Evolutionary conservation across 2,113 vertebrate genomes (phyloP).

Genomic region (Aldabrachelys gigantea): DNA sequence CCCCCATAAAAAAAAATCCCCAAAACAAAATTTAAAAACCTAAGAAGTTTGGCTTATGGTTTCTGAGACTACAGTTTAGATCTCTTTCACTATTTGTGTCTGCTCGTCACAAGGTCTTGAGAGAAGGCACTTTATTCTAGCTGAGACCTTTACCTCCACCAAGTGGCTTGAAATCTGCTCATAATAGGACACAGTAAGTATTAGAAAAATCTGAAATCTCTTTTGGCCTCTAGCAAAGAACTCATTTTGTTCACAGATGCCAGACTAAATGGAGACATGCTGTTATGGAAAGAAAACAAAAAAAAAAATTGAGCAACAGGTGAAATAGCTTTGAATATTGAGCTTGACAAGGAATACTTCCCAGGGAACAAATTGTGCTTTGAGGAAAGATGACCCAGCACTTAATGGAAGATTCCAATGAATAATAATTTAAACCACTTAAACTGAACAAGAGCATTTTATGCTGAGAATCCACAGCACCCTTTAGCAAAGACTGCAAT

Average conservation of each 20-base stretch:
- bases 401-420: conserved; percentile 45
- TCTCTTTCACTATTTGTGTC: background rate
- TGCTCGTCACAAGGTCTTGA: background rate
- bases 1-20: too few species aligned
- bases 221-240: background rate
- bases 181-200: background rate
- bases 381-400: conserved; percentile 11
- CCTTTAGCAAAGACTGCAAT: conserved; percentile 51
- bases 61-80: background rate
- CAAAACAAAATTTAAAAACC: background rate
- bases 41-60: background rate
- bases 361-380: conserved; percentile 18
- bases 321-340: background rate
- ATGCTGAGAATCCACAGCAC: conserved; percentile 26
- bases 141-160: background rate
- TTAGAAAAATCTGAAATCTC: background rate
- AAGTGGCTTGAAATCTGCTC: too few species aligned
- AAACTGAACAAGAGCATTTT: conserved; percentile 33
- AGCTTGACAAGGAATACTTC: background rate
- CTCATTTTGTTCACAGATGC: background rate
- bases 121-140: background rate
- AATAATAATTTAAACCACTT: conserved; percentile 42
- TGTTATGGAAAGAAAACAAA: background rate
- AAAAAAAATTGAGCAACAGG: background rate
- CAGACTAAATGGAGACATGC: background rate